Evolutionary conservation across 2,113 vertebrate species (phyloP).

Genomic region (Nettapus auritus): DNA sequence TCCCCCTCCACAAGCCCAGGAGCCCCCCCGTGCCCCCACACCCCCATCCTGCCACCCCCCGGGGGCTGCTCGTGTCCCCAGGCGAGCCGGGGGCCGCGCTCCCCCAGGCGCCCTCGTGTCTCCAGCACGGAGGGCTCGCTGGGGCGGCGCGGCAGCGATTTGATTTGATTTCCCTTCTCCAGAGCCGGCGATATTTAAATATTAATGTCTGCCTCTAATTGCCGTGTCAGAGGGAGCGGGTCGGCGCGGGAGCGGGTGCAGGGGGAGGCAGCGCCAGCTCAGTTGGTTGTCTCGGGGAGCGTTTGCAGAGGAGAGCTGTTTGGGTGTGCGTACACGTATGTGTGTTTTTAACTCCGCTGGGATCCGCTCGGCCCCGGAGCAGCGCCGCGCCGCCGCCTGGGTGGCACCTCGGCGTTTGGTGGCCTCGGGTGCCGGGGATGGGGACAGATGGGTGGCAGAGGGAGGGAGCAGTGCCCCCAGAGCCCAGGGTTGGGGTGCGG

Average conservation of each 20-base stretch:
- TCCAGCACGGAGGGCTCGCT: background rate
- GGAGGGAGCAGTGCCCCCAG: background rate
- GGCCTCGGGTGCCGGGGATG: background rate
- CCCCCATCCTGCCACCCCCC: background rate
- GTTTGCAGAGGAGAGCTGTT: constrained; percentile 32
- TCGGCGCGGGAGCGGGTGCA: background rate
- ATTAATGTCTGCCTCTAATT: constrained; percentile 54
- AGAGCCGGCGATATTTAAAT: constrained; percentile 39
- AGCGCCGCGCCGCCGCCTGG: background rate
- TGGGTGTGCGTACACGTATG: background rate
- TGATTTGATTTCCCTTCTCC: constrained; percentile 50
- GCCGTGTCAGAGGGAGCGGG: constrained; percentile 34
- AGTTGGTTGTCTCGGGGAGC: constrained; percentile 17
- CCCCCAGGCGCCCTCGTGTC: background rate
- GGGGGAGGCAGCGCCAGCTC: background rate
- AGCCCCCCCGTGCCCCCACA: background rate
- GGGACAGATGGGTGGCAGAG: background rate
- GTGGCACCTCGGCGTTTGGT: background rate
- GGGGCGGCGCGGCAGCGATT: background rate
- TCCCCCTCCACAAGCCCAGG: background rate
- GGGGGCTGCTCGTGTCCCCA: background rate
- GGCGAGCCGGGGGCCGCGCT: background rate
- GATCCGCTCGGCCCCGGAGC: background rate
- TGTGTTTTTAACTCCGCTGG: background rate
- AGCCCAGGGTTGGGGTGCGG: background rate